These are phyloP conservation scores for Amazona guildingii DNA, from an alignment of 2,113 vertebrate species.

Conservation along the genomic window DNA sequence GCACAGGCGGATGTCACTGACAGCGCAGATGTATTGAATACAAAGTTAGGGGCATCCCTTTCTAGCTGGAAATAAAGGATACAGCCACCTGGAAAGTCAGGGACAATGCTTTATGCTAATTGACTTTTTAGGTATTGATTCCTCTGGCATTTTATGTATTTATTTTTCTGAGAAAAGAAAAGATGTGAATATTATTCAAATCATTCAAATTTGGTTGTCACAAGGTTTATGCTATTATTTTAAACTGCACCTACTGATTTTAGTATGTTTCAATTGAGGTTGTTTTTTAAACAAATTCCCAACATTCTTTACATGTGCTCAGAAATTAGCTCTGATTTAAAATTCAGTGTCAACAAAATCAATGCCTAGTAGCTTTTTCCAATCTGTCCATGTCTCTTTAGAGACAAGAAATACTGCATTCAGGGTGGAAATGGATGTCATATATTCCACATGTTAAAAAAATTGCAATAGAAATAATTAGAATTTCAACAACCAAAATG, in stretches of 20 bases:
- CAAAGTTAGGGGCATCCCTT: background rate
- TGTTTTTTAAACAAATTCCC: background rate
- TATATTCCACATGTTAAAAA: background rate
- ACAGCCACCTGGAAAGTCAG: background rate
- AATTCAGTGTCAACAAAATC: background rate
- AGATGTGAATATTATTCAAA: background rate
- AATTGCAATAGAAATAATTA: background rate
- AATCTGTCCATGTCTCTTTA: background rate
- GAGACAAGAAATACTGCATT: background rate
- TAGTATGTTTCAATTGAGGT: background rate
- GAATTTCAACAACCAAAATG: background rate
- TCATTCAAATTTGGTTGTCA: background rate
- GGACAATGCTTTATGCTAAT: background rate
- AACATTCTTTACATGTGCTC: background rate
- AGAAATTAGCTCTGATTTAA: background rate
- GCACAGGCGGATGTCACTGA: background rate
- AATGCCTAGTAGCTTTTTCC: background rate
- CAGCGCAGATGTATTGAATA: rapidly evolving
- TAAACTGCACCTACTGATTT: background rate
- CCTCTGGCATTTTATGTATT: background rate
- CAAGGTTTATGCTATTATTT: background rate
- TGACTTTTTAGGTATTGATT: background rate
- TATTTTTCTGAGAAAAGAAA: background rate
- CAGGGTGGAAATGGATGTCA: background rate
- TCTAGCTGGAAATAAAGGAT: background rate